Percentiles rank a stretch among this genome's conserved stretches.
These are phyloP conservation scores for Crypturellus tataupa DNA, from an alignment of 2,797 vertebrate genomes.

Conservation along the genomic window DNA sequence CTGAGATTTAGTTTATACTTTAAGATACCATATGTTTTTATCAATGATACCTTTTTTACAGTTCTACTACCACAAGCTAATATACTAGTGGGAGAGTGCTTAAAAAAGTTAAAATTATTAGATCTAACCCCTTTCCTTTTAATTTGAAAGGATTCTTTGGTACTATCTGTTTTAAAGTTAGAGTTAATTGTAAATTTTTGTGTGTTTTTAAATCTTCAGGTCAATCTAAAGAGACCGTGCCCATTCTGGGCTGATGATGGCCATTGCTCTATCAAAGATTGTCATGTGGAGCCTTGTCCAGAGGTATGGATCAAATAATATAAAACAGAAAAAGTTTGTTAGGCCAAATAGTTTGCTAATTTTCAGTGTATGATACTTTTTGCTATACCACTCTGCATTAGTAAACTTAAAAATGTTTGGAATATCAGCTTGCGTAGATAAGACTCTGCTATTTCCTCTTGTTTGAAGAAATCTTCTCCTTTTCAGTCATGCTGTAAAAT, in stretches of 20 bases:
- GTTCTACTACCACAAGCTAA: background rate
- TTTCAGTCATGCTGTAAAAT: background rate
- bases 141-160: background rate
- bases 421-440: background rate
- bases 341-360: background rate
- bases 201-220: constrained; percentile 76
- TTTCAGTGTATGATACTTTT: background rate
- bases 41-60: background rate
- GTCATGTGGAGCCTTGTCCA: constrained; percentile 95
- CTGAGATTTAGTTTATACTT: background rate
- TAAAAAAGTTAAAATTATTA: background rate
- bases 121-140: background rate
- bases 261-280: constrained; percentile 96
- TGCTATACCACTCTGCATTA: background rate
- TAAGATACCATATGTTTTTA: background rate
- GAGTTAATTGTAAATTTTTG: background rate
- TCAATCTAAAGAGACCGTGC: constrained; percentile 94
- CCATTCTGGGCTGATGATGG: constrained; percentile 96
- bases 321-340: background rate
- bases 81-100: background rate
- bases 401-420: background rate
- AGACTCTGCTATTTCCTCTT: background rate
- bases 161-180: background rate
- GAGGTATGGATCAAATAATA: constrained; percentile 85
- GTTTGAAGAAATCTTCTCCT: background rate